Conservation (phyloP, 2,888 invertebrate species). For the Odontothrips loti region DNA sequence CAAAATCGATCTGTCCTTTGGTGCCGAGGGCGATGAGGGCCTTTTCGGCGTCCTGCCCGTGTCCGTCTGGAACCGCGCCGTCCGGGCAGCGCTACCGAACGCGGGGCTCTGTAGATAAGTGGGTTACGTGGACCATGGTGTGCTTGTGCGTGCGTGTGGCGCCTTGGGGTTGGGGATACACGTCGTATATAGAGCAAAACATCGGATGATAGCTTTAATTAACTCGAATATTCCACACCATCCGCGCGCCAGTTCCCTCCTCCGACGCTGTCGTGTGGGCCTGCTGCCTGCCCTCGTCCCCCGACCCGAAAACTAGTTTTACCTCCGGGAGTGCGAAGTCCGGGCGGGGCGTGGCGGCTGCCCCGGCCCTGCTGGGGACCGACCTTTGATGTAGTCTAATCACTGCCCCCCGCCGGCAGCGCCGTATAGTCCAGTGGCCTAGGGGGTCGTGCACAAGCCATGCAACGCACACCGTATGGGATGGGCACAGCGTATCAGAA, state of each 20-base stretch:
- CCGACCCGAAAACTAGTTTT: not conserved
- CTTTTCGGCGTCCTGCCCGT: too few species aligned
- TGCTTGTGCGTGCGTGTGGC: too few species aligned
- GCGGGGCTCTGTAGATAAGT: not conserved
- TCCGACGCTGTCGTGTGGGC: not conserved
- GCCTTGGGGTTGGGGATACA: too few species aligned
- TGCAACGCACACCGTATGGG: too few species aligned
- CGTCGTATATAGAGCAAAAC: not conserved
- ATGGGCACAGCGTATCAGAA: too few species aligned
- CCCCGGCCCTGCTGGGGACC: not conserved
- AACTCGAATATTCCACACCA: not conserved
- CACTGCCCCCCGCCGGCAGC: not conserved
- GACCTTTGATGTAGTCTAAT: not conserved
- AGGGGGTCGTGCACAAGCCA: too few species aligned
- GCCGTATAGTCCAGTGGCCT: not conserved
- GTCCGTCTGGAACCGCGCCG: too few species aligned
- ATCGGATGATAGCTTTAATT: not conserved
- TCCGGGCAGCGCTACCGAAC: too few species aligned
- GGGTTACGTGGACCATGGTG: not conserved
- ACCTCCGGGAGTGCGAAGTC: not conserved
- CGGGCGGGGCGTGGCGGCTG: not conserved
- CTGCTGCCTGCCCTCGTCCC: not conserved
- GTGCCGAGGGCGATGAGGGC: too few species aligned
- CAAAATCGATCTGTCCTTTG: too few species aligned
- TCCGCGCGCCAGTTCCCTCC: too few species aligned